Evolutionary conservation across 2,888 invertebrate genomes (phyloP), one percentile per base, ranked within the genome.

Genomic region (Diarsia mendica): DNA sequence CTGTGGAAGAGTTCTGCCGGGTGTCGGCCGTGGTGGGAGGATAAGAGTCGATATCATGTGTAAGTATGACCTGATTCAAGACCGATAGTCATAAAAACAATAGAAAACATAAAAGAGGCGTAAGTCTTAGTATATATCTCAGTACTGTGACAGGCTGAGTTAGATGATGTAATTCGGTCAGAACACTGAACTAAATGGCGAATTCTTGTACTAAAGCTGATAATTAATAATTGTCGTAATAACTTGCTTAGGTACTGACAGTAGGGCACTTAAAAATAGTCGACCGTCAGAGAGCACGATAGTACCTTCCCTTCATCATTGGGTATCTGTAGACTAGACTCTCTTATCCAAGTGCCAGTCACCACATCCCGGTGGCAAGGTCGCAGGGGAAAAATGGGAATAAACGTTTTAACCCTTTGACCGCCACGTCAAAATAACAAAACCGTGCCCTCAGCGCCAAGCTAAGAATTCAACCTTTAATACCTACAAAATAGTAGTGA

Each of bases 51-150:
- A 8, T 20, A 8, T 48, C 13, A n/a, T 39, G 8, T 18, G 39
- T 70, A 76, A 70, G 75, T 78, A 61, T 51, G 10, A 23, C 6
- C 33, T 11, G 20, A 68, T 18, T 28, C 6, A 67, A 10, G 10
- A 18, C 39, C 15, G 9, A 39, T 55, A 2, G 9, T n/a, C 9
- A 13, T 2, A 53, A 15, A 6, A 23, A 11, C 10, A 55, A 11
- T 11, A 69, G 13, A 9, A 11, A 15, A 23, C 5, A n/a, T 33
- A 9, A 15, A 49, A 61, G 13, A 28, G 10, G 23, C 10, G 2
- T 67, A 28, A 2, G 28, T 28, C n/a, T n/a, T n/a, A n/a, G 0
- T 33, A 15, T 10, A 10, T 13, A n/a, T 18, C 39, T 10, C 3
- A 23, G 9, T 58, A 46, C 0, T 61, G 5, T 18, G 2, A 46